A percentile compares a stretch with the other conserved stretches of the same genome.
These are phyloP conservation scores for Phylloscopus trochiloides DNA, from an alignment of 2,113 vertebrate species.

Conservation along the genomic window DNA sequence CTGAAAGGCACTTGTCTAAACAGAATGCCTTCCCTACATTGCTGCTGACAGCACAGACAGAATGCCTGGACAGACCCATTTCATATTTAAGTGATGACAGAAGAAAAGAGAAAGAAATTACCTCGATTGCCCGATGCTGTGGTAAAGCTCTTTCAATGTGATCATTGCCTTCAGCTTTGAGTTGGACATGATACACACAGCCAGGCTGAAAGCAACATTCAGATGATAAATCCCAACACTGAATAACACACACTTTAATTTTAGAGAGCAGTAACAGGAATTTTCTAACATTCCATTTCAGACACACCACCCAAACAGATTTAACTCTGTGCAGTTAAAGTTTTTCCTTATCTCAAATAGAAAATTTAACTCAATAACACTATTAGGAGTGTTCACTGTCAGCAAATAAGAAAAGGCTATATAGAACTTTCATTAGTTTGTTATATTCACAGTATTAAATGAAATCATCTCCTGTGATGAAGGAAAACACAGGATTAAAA, in stretches of 20 bases:
- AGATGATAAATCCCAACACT: neutral
- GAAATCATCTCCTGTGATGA: neutral
- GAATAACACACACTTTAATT: neutral
- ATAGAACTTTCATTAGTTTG: neutral
- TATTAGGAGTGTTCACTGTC: neutral
- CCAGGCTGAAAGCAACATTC: conserved; percentile 79
- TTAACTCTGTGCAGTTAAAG: neutral
- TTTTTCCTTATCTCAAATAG: neutral
- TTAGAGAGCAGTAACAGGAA: neutral
- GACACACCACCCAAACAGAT: neutral
- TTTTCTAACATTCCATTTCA: neutral
- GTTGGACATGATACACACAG: conserved; percentile 90
- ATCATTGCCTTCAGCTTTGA: conserved; percentile 92
- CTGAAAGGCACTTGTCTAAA: neutral
- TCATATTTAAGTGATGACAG: neutral
- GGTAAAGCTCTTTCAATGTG: conserved; percentile 96
- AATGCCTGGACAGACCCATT: neutral
- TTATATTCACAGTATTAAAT: neutral
- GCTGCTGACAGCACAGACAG: neutral
- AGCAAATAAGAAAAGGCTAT: neutral
- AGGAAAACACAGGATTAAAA: neutral
- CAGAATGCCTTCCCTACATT: neutral
- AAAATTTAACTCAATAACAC: neutral
- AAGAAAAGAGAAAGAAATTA: conserved; percentile 34
- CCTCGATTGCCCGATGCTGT: conserved; percentile 86